Conservation (phyloP, 2,113 vertebrate species). For the Scortum barcoo region DNA sequence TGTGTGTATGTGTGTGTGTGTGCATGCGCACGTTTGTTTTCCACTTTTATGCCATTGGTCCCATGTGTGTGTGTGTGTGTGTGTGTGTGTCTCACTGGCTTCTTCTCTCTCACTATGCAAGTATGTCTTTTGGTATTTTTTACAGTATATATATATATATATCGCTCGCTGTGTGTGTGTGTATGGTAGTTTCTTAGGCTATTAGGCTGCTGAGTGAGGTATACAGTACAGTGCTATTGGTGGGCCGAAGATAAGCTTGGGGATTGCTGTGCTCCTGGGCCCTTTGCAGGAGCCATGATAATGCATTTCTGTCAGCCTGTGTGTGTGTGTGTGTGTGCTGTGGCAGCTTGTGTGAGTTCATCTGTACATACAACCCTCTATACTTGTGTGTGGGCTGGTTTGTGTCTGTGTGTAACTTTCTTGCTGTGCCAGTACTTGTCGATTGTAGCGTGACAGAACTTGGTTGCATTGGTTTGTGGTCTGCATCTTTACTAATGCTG, state of each 20-base stretch:
- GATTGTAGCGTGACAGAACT: background rate
- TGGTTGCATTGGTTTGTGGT: background rate
- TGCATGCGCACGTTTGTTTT: background rate
- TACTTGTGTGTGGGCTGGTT: background rate
- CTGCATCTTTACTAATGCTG: background rate
- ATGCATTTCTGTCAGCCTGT: conserved; percentile 60
- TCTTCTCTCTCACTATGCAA: conserved; percentile 22
- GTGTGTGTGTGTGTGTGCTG: conserved; percentile 40
- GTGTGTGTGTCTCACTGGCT: too few species aligned
- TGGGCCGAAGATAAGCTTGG: conserved; percentile 71
- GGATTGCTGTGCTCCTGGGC: conserved; percentile 61
- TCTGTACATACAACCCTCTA: background rate
- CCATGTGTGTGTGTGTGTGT: conserved; percentile 1
- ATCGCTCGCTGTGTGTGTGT: conserved; percentile 8
- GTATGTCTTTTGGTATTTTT: conserved; percentile 15
- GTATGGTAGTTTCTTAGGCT: conserved; percentile 33
- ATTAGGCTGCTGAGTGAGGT: conserved; percentile 60
- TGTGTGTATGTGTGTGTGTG: conserved; percentile 6
- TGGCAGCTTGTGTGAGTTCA: background rate
- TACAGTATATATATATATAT: conserved; percentile 29
- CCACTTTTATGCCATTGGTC: background rate
- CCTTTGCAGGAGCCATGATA: conserved; percentile 65
- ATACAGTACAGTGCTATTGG: conserved; percentile 47
- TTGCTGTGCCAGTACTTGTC: conserved; percentile 5
- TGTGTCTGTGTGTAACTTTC: conserved; percentile 1